Base-by-base conservation (phyloP, 2,888 invertebrate genomes). In the Agrenia bidenticulata region DNA sequence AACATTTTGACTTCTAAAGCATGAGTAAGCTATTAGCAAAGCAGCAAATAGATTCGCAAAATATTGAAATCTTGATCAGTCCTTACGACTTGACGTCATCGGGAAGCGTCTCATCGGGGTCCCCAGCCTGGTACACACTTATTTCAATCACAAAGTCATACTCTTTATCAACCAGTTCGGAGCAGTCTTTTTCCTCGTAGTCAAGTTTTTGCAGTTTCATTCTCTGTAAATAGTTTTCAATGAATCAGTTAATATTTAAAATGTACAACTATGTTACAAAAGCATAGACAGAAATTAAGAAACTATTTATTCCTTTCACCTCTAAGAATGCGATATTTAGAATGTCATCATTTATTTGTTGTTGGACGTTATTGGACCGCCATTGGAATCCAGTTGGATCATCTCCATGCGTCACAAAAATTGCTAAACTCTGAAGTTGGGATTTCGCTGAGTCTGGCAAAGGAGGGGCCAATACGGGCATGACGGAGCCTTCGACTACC, bases 341-440 rank as follows among this genome's bases (percentile, higher is more conserved):
- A 50, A 70, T 66, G 49, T 70, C 70, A 56, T 70, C 67, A 37
- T 70, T 70, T 24, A 70, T 67, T 67, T 70, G 70, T 24, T 70
- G 70, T 26, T 70, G 70, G 21, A 70, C 70, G 61, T 64, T 70
- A 1, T 65, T 60, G 19, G 70, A 70, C 23, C 66, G 67, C 70
- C 70, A 70, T 1, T 65, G 70, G 39, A 70, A 70, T 24, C 61
- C 49, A 4, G 70, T 66, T 1, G 70, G 70, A 21, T 70, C 67
- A 24, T 70, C 70, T n/a, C 63, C 64, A 62, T 70, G 70, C 26
- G 67, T 70, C 2, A 70, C 39, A 37, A 65, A 70, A 41, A 70
- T 61, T 0, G 67, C 65, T 32, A 70, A 55, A 17, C 61, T 60
- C 39, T 67, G 70, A 15, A 70, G 54, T 9, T 56, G 62, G 0